Evolutionary conservation across 2,888 invertebrate genomes (phyloP), one percentile per base, ranked within the genome.

Genomic region (Aradus depressus): DNA sequence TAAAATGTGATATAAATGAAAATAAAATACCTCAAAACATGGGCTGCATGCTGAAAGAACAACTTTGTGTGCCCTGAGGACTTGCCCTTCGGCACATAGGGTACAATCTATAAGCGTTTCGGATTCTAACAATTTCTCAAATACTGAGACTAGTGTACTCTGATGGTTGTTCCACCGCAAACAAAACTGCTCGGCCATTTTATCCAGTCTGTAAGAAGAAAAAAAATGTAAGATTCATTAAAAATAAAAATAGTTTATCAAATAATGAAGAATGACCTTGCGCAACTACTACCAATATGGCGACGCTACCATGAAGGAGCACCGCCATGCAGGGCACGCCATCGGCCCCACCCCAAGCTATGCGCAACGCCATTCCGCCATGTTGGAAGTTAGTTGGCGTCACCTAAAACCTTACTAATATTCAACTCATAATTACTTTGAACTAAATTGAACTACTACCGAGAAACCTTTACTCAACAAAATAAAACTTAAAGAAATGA

Each of bases 141-240:
- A 90, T 64, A 90, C 89, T 64, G 88, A 84, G 65, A 91, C 84
- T 69, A 91, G 73, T 62, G 90, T 91, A 65, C 85, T 85, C 71
- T 90, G 90, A 74, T 91, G 91, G 72, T 91, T 91, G 75, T 91
- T 91, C 91, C 91, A 91, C 69, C 89, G 76, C 66, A 91, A 74
- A 73, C 91, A 91, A 73, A 90, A 91, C 75, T 91, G 90, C 74
- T 90, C 56, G 23, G 52, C 45, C 55, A 55, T 55, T 32, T 28
- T 50, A 12, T 25, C 28, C 52, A 54, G 52, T 54, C 54, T 54
- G 49, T 41, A 54, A 54, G 41, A 43, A 31, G 47, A 52, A 12
- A 45, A 39, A 26, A 42, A 12, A 35, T 14, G 21, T 47, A 41
- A 38, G 23, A 18, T 32, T 45, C 31, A 8, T 31, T 8, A 12